phyloP scores from a whole-genome alignment of 2,888 invertebrate species.

The Tortrix viridana region DNA sequence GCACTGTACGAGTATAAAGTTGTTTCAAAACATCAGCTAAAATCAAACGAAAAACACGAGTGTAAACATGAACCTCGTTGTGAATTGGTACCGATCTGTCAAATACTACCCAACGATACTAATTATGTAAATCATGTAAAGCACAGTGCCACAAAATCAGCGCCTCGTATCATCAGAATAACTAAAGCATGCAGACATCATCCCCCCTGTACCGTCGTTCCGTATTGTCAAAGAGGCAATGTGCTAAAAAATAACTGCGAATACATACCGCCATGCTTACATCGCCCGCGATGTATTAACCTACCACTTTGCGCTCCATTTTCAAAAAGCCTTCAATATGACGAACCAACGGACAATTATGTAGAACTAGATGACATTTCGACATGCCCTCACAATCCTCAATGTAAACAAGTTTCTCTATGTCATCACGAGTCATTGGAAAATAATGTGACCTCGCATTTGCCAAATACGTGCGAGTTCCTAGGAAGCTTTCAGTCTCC shows the following conservation, averaged over 20 bases:
- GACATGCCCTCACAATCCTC: constrained; percentile 51
- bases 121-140: constrained; percentile 27
- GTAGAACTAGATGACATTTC: constrained; percentile 48
- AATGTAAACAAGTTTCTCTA: constrained; percentile 53
- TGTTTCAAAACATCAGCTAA: constrained; percentile 44
- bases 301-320: constrained; percentile 70
- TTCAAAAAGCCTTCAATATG: constrained; percentile 61
- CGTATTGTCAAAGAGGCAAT: constrained; percentile 70
- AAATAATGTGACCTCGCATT: constrained; percentile 47
- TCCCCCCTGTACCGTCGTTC: constrained; percentile 75
- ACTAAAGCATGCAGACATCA: constrained; percentile 77
- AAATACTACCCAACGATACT: constrained; percentile 60
- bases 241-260: constrained; percentile 72
- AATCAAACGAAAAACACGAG: constrained; percentile 48
- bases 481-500: constrained; percentile 48
- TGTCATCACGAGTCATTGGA: constrained; percentile 54
- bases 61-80: constrained; percentile 67
- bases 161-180: constrained; percentile 63
- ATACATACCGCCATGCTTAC: constrained; percentile 70
- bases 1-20: constrained; percentile 48
- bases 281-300: constrained; percentile 74
- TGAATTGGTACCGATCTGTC: constrained; percentile 68
- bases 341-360: constrained; percentile 52
- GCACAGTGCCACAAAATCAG: constrained; percentile 44
- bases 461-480: constrained; percentile 56